A percentile compares a stretch with the other conserved stretches of the same genome.
phyloP scores from a whole-genome alignment of 2,888 invertebrate species.

The Opisthograptis luteolata region DNA sequence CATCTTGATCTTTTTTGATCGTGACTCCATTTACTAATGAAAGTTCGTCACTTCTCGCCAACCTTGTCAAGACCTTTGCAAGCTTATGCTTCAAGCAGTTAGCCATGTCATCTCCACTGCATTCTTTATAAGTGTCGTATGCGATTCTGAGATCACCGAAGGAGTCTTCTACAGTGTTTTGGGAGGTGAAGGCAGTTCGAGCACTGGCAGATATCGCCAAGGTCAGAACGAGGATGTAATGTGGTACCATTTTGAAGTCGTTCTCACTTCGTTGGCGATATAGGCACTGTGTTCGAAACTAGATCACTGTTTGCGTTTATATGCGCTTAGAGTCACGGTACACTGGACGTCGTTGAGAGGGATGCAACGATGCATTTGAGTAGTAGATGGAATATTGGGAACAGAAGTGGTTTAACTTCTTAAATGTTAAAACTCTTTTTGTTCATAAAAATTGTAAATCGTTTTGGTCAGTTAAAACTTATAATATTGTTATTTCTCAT shows the following conservation, averaged over 20 bases:
- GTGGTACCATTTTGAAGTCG: conserved; percentile 81
- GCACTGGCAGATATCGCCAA: conserved; percentile 80
- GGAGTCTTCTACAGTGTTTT: conserved; percentile 75
- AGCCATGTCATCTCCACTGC: conserved; percentile 87
- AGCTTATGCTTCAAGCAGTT: conserved; percentile 92
- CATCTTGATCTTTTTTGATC: conserved; percentile 86
- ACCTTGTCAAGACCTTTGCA: conserved; percentile 90
- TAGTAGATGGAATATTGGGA: conserved; percentile 55
- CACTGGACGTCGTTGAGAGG: conserved; percentile 72
- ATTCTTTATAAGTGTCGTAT: conserved; percentile 92
- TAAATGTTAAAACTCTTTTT: too few relatives aligned
- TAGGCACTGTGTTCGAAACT: conserved; percentile 75
- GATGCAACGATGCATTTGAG: conserved; percentile 79
- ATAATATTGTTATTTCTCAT: too few relatives aligned
- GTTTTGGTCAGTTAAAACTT: too few relatives aligned
- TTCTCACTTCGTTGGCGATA: conserved; percentile 69
- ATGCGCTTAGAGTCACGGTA: conserved; percentile 81
- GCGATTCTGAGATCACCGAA: conserved; percentile 89
- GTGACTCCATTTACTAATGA: conserved; percentile 90
- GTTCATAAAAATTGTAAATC: too few relatives aligned
- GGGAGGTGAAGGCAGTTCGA: conserved; percentile 78
- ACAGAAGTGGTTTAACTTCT: conserved; percentile 37
- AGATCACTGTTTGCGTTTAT: conserved; percentile 75
- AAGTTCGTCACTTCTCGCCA: conserved; percentile 87
- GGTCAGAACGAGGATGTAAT: conserved; percentile 84